Percentiles rank a stretch among this genome's conserved stretches.
Conservation (phyloP, 2,797 vertebrate species). For the Ctenopoma kingsleyae region DNA sequence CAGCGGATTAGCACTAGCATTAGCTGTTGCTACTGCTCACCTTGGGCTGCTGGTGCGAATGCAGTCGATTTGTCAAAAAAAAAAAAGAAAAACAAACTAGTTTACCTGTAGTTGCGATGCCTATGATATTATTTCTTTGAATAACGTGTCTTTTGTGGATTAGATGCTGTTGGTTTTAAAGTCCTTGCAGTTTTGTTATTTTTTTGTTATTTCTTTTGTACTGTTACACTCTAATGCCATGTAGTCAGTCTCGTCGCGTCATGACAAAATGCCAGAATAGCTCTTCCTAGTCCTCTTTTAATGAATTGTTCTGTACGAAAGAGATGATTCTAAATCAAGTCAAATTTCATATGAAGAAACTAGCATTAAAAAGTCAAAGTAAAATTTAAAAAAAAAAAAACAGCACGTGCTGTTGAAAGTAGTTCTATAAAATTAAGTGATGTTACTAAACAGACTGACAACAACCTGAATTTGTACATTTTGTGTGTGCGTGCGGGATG, state of each 20-base stretch:
- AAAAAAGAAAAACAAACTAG: conserved; percentile 21
- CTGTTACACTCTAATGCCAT: conserved; percentile 32
- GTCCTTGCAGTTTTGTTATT: conserved; percentile 41
- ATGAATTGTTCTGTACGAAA: conserved; percentile 18
- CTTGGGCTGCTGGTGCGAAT: conserved; percentile 49
- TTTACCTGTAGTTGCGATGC: conserved; percentile 69
- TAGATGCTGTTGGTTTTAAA: conserved; percentile 56
- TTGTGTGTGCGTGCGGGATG: conserved; percentile 41
- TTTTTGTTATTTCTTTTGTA: conserved; percentile 34
- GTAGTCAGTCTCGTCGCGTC: conserved; percentile 38
- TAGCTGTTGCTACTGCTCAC: conserved; percentile 37
- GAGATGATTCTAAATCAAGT: conserved; percentile 46
- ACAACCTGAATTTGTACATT: conserved; percentile 63
- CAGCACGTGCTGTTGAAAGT: conserved; percentile 42
- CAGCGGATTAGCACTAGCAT: conserved; percentile 51
- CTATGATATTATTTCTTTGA: conserved; percentile 66
- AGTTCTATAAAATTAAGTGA: conserved; percentile 61
- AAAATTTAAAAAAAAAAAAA: conserved; percentile 1
- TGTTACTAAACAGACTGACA: conserved; percentile 68
- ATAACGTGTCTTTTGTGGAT: conserved; percentile 65
- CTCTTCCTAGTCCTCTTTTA: conserved; percentile 19
- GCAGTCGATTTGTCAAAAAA: conserved; percentile 50
- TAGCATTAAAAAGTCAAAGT: conserved; percentile 51
- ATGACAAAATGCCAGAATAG: conserved; percentile 39
- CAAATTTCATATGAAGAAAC: conserved; percentile 52